Base-by-base conservation (phyloP, 2,888 invertebrate genomes). In the Junonia oenone region DNA sequence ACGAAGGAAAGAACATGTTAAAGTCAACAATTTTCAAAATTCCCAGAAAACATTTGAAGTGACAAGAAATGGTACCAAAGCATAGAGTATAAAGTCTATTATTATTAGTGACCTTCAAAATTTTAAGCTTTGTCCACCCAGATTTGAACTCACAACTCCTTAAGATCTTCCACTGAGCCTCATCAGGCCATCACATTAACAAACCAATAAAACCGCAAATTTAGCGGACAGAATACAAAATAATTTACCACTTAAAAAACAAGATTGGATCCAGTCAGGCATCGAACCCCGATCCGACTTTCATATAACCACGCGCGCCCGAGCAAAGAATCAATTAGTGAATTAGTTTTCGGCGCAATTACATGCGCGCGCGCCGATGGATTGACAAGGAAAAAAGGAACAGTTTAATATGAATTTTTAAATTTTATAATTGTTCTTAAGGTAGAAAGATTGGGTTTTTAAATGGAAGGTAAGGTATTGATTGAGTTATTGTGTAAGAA, bases 251-350 rank as follows among this genome's bases (percentile, higher is more conserved):
- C 6, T 26, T 6, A 26, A 26, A n/a, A 43, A 43, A 43, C 38
- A 26, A 1, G 43, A 26, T 43, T 8, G 22, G 26, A 43, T 51
- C 45, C 53, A 61, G 13, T 56, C 49, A 56, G 56, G 48, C 59
- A 59, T 61, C 46, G 56, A 59, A 61, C 59, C 45, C 33, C 17
- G 47, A 37, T 9, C 48, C 8, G 50, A 55, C 55, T 14, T 58
- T 48, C 43, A 55, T 51, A 40, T 51, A 47, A 57, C 59, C 51
- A 51, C 47, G 57, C 60, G 65, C 63, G 63, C 54, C 49, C 58
- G 60, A 45, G 60, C 63, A 59, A 56, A 29, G 57, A 66, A 64
- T 66, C 62, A 62, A 62, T 61, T 61, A 63, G 51, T 51, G 55
- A n/a, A n/a, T n/a, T 49, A 46, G 50, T 40, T 59, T 62, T 60